Conservation (phyloP, 2,797 vertebrate species). For the Sciurus carolinensis region DNA sequence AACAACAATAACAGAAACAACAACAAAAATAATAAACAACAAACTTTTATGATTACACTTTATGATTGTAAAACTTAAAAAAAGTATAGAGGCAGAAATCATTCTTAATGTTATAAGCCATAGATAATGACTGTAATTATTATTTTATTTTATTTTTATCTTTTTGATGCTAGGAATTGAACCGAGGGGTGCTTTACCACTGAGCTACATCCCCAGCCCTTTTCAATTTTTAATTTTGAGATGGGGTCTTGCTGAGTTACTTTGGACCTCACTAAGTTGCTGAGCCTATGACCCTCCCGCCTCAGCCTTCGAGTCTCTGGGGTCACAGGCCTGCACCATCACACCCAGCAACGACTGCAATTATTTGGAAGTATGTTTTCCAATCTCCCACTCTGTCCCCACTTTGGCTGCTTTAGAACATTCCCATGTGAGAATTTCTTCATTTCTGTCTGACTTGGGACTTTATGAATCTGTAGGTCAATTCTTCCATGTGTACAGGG, state of each 20-base stretch:
- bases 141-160: too few relatives aligned
- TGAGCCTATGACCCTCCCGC: too few relatives aligned
- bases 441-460: neutral
- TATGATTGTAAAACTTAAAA: neutral
- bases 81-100: neutral
- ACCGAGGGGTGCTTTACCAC: too few relatives aligned
- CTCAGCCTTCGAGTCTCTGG: too few relatives aligned
- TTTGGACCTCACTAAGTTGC: too few relatives aligned
- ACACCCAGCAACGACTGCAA: neutral
- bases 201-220: too few relatives aligned
- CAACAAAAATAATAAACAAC: neutral
- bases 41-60: neutral
- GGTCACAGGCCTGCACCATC: too few relatives aligned
- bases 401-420: neutral
- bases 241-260: too few relatives aligned
- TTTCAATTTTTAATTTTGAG: too few relatives aligned
- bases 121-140: neutral
- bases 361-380: neutral
- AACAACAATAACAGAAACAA: neutral
- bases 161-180: too few relatives aligned
- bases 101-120: neutral
- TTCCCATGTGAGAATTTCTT: neutral
- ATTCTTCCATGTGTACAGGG: neutral
- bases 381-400: neutral
- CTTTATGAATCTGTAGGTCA: conserved; percentile 35